A percentile compares a stretch with the other conserved stretches of the same genome.
These are phyloP conservation scores for Phyto melanocephala DNA, from an alignment of 2,888 invertebrate species.

Conservation along the genomic window DNA sequence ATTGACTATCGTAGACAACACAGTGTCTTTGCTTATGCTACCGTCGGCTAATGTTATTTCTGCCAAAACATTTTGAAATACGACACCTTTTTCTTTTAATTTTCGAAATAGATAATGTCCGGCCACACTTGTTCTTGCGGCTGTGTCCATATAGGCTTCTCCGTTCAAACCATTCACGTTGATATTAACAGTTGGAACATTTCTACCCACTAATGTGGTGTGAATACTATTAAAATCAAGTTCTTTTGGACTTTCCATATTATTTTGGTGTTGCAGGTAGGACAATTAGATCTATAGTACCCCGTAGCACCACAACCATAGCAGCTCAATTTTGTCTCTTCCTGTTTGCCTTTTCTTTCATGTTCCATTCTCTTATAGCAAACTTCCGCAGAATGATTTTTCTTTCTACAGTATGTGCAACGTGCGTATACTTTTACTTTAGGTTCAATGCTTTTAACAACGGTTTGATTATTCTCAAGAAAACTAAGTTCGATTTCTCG, in stretches of 20 bases:
- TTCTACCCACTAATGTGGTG: constrained; percentile 23
- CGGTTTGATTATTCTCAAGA: not conserved
- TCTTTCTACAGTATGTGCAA: constrained; percentile 1
- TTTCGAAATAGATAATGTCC: too few species aligned
- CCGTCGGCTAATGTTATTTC: constrained; percentile 61
- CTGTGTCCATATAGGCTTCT: constrained; percentile 54
- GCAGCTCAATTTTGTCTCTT: constrained; percentile 18
- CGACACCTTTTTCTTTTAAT: constrained; percentile 18
- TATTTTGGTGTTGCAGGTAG: constrained; percentile 5
- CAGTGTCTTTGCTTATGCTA: constrained; percentile 20
- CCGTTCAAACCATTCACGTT: too few species aligned
- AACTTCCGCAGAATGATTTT: too few species aligned
- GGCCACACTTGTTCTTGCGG: constrained; percentile 57
- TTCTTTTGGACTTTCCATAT: not conserved
- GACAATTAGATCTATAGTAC: constrained; percentile 30
- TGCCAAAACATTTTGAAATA: constrained; percentile 43
- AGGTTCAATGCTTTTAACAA: not conserved
- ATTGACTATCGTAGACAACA: constrained; percentile 39
- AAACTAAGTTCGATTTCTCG: not conserved
- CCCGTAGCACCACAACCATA: constrained; percentile 29
- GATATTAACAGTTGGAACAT: too few species aligned
- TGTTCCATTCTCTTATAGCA: constrained; percentile 15
- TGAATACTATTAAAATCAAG: constrained; percentile 33
- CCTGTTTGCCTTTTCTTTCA: too few species aligned
- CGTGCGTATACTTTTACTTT: not conserved